phyloP scores from a whole-genome alignment of 2,797 vertebrate genomes.

The Phylloscopus collybita region DNA sequence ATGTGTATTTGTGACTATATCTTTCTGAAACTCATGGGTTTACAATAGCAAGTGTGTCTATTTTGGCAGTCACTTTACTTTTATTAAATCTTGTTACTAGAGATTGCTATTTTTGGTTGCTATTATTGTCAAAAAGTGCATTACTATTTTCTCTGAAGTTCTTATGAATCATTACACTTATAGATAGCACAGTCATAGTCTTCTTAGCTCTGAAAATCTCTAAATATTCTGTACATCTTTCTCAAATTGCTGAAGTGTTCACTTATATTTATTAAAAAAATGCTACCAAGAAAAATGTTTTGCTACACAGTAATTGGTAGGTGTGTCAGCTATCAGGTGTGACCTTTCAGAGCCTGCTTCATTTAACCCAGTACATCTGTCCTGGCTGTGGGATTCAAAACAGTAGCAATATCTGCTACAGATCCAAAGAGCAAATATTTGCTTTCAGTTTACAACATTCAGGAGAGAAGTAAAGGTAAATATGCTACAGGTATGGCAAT shows the following conservation, averaged over 20 bases:
- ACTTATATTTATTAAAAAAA: background rate
- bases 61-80: background rate
- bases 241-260: background rate
- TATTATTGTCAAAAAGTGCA: background rate
- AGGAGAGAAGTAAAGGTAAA: background rate
- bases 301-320: background rate
- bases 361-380: slow-evolving; percentile 36
- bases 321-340: background rate
- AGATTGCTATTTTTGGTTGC: background rate
- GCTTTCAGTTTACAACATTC: background rate
- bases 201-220: background rate
- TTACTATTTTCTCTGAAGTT: background rate
- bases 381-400: slow-evolving; percentile 37
- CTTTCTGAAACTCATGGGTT: background rate
- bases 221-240: background rate
- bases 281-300: slow-evolving; percentile 20
- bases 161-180: background rate
- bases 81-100: background rate
- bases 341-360: slow-evolving; percentile 46
- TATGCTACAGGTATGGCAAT: background rate
- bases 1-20: background rate
- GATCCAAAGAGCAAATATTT: background rate
- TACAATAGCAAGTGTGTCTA: background rate
- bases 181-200: background rate
- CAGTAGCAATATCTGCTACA: background rate